These are phyloP conservation scores for Hyperoplus lanceolatus DNA, from an alignment of 2,797 vertebrate species.

Conservation along the genomic window DNA sequence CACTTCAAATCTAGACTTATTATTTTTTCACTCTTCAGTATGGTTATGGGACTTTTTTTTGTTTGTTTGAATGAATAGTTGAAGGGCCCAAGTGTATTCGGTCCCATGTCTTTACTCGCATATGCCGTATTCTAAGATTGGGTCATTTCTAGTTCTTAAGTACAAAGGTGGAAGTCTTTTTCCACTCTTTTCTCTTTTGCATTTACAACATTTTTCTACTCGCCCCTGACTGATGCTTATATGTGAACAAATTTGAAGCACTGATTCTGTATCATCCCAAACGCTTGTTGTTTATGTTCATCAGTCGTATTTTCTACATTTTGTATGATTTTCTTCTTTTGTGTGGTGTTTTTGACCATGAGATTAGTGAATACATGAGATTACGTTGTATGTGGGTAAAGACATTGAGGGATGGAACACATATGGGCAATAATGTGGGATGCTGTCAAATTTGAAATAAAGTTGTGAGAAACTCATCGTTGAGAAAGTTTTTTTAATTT, in stretches of 20 bases:
- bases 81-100: constrained; percentile 47
- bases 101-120: constrained; percentile 71
- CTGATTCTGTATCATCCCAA: constrained; percentile 61
- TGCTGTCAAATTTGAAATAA: constrained; percentile 80
- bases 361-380: constrained; percentile 76
- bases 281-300: constrained; percentile 51
- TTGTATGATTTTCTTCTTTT: constrained; percentile 59
- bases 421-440: constrained; percentile 61
- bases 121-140: constrained; percentile 37
- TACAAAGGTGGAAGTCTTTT: constrained; percentile 25
- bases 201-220: constrained; percentile 60
- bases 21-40: constrained; percentile 12
- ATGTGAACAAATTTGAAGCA: constrained; percentile 63
- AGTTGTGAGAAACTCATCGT: constrained; percentile 59
- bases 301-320: constrained; percentile 73
- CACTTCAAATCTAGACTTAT: constrained; percentile 42
- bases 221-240: constrained; percentile 46
- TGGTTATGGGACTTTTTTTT: constrained; percentile 38
- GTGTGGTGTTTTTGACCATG: constrained; percentile 59
- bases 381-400: constrained; percentile 67
- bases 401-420: constrained; percentile 55
- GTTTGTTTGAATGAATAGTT: constrained; percentile 43
- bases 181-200: constrained; percentile 59
- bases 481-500: constrained; percentile 14
- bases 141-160: constrained; percentile 30